Percentiles rank a stretch among this genome's conserved stretches.
These are phyloP conservation scores for Ctenomys sociabilis DNA, from an alignment of 2,113 vertebrate genomes.

Conservation along the genomic window DNA sequence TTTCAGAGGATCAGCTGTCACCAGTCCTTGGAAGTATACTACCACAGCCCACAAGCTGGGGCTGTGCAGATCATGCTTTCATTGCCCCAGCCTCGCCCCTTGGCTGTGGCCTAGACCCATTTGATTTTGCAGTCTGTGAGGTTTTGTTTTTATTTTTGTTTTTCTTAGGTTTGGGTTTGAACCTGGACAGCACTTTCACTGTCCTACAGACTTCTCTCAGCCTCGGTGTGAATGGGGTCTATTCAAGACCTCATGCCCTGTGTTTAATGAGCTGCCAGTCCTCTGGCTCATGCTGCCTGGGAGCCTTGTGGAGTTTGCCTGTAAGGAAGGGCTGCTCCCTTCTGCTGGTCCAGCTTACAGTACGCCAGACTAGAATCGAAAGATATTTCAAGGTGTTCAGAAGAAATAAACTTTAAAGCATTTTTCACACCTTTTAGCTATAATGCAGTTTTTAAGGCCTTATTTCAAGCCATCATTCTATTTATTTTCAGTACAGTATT, in stretches of 20 bases:
- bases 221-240: slow-evolving; percentile 23
- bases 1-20: background rate
- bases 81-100: background rate
- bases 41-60: background rate
- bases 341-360: background rate
- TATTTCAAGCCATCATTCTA: slow-evolving; percentile 9
- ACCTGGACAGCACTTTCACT: slow-evolving; percentile 44
- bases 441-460: background rate
- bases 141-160: slow-evolving; percentile 58
- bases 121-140: background rate
- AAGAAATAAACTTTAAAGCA: background rate
- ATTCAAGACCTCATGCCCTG: slow-evolving; percentile 7
- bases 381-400: slow-evolving; percentile 15
- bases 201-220: slow-evolving; percentile 47
- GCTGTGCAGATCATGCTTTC: background rate
- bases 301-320: background rate
- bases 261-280: background rate
- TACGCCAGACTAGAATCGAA: background rate
- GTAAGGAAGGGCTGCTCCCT: background rate
- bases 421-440: slow-evolving; percentile 13
- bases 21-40: background rate
- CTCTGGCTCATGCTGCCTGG: background rate
- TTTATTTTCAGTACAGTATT: slow-evolving; percentile 28
- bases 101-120: background rate
- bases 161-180: slow-evolving; percentile 56